Evolutionary conservation across 53 echinoderm and acorn worm genomes (phyloP), one percentile per base, ranked within the genome.

Genomic region (Stichopus horrens): DNA sequence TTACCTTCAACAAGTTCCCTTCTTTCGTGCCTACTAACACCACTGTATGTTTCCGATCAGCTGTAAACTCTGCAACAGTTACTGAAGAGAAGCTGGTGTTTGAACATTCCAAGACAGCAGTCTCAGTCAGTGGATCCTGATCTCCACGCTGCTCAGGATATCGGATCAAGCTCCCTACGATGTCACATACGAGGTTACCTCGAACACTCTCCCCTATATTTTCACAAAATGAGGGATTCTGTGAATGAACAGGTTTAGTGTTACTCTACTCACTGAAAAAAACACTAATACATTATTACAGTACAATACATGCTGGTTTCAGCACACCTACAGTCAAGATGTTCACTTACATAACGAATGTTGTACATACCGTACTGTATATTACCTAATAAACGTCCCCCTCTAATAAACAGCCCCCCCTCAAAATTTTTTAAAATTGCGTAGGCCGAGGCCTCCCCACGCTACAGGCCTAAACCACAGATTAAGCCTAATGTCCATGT

Each of bases 1-100:
- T 13, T 91, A 95, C 95, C 93, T 95, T 95, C 4, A 93, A 68
- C 53, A 95, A 80, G 9, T 90, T 59, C 21, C 95, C 95, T 56
- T 22, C 75, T 52, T 79, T 76, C 65, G 95, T 92, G 13, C 95
- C 95, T 21, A 95, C 88, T 79, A 95, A 88, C 14, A 90, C 93
- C 7, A 95, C 75, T 63, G 95, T 95, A 60, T 95, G 86, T 6
- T 89, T 89, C 71, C 71, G 14, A 71, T 71, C 71, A 6, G 71
- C 14, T 5, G 18, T 13, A 20, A 73, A 85, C 93, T 58, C 77
- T 93, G 13, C 54, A 37, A 83, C 53, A 37, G 81, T 77, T 8
- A 18, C 82, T 80, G 80, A 54, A 9, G 52, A 76, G 23, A 74
- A 57, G 22, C 5, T 18, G 10, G 57, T 21, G 75, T 76, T 20